These are phyloP conservation scores for Carposina sasakii DNA, from an alignment of 1,140 invertebrate species.

Conservation along the genomic window DNA sequence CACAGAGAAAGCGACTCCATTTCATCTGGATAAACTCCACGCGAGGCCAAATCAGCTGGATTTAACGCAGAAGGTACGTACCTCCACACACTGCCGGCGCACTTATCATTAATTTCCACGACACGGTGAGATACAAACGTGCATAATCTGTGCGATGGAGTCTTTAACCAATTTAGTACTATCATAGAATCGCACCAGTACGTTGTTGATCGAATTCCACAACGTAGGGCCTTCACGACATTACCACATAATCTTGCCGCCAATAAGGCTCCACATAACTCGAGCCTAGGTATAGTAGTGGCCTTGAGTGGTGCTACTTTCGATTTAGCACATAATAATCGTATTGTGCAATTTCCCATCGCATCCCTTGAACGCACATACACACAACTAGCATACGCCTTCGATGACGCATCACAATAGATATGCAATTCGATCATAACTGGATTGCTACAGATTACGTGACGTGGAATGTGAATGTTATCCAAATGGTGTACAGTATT, in stretches of 20 bases:
- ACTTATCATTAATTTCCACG: slow-evolving; percentile 3
- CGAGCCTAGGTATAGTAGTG: slow-evolving; percentile 10
- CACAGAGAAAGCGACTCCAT: not conserved
- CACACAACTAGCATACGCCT: not conserved
- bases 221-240: not conserved
- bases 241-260: slow-evolving; percentile 3
- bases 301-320: slow-evolving; percentile 11
- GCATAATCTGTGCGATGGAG: slow-evolving; percentile 1
- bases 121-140: slow-evolving; percentile 7
- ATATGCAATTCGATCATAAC: slow-evolving; percentile 6
- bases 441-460: not conserved
- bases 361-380: not conserved
- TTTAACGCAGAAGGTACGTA: slow-evolving; percentile 7
- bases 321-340: slow-evolving; percentile 10
- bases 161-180: slow-evolving; percentile 7
- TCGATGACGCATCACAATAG: slow-evolving; percentile 4
- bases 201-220: not conserved
- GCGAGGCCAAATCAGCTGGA: not conserved
- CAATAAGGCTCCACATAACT: slow-evolving; percentile 8
- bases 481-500: not conserved
- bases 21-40: not conserved
- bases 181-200: slow-evolving; percentile 13
- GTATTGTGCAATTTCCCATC: not conserved
- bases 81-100: slow-evolving; percentile 7
- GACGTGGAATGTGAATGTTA: slow-evolving; percentile 1